These are phyloP conservation scores for Nannoperca obscura DNA, from an alignment of 2,797 vertebrate species.

Conservation along the genomic window DNA sequence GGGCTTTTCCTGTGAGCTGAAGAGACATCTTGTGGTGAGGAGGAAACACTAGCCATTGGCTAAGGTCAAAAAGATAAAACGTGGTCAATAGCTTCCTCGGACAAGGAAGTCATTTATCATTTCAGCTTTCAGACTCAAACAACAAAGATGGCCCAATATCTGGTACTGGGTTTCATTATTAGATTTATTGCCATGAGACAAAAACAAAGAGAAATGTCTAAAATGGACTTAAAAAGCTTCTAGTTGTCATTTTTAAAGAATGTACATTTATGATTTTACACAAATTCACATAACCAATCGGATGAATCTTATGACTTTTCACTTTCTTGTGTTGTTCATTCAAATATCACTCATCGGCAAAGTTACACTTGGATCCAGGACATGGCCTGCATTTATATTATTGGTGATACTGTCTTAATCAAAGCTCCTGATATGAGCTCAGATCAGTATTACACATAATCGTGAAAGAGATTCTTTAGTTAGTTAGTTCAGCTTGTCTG, in stretches of 20 bases:
- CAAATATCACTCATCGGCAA: slow-evolving; percentile 11
- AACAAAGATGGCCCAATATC: slow-evolving; percentile 14
- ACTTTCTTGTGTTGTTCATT: neutral
- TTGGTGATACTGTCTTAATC: neutral
- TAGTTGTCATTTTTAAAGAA: neutral
- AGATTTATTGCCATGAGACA: slow-evolving; percentile 2
- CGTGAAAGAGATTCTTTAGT: neutral
- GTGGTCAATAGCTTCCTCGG: slow-evolving; percentile 21
- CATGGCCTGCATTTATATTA: neutral
- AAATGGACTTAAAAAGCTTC: neutral
- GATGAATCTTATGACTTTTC: neutral
- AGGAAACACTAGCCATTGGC: slow-evolving; percentile 40
- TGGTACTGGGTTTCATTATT: neutral
- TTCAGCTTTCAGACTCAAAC: slow-evolving; percentile 28
- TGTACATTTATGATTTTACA: neutral
- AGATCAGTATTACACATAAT: neutral
- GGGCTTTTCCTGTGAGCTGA: slow-evolving; percentile 62
- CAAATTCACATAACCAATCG: neutral
- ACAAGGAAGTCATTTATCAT: slow-evolving; percentile 41
- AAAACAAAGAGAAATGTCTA: neutral
- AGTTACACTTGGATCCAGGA: neutral
- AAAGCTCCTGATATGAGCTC: neutral
- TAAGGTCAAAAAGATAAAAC: slow-evolving; percentile 70
- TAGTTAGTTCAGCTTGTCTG: neutral
- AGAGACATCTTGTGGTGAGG: slow-evolving; percentile 79